Evolutionary conservation across 2,888 invertebrate species (phyloP), one percentile per base, ranked within the genome.

Genomic region (Leptinotarsa tumamoca): DNA sequence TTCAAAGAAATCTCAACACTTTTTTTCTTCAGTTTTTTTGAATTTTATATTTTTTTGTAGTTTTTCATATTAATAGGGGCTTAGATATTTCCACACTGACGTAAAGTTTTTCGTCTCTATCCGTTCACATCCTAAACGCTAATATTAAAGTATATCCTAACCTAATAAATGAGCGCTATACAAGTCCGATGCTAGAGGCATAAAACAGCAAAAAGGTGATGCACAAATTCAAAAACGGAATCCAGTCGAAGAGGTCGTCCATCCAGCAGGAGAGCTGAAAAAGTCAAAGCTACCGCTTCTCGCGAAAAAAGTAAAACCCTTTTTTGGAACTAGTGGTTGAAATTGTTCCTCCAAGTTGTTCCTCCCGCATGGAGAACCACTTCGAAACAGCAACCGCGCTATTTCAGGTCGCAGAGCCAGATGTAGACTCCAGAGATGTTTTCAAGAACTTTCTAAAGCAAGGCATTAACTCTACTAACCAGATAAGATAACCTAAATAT

Each of bases 21-120:
- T 33, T 63, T 63, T 33, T 33, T 21, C 21, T 63, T 1, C 14
- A n/a, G 33, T 18, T 69, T 69, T 56, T 69, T 43, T 4, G 5
- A 14, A 70, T 7, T 70, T 70, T 70, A 56, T 17, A 43, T 43
- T 2, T 56, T 15, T 70, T 54, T 21, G 1, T 23, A 14, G 23
- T 50, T 70, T 70, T 49, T 13, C 15, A 58, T 15, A 51, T 49
- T 21, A 21, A 43, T 43, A 58, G 49, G 49, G 58, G 72, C 67
- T 49, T 68, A 72, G 50, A 74, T 78, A 77, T 78, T 81, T 82
- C 80, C 81, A 75, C 79, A 79, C 78, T 78, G 71, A 75, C 68
- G 43, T 71, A 66, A 71, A 73, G 58, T 63, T 73, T 67, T 72
- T 74, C 76, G 72, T 78, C 78, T 72, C 56, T 54, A 72, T 78